Percentiles rank a stretch among this genome's conserved stretches.
phyloP scores from a whole-genome alignment of 2,113 vertebrate genomes.

The Ailurus styani region DNA sequence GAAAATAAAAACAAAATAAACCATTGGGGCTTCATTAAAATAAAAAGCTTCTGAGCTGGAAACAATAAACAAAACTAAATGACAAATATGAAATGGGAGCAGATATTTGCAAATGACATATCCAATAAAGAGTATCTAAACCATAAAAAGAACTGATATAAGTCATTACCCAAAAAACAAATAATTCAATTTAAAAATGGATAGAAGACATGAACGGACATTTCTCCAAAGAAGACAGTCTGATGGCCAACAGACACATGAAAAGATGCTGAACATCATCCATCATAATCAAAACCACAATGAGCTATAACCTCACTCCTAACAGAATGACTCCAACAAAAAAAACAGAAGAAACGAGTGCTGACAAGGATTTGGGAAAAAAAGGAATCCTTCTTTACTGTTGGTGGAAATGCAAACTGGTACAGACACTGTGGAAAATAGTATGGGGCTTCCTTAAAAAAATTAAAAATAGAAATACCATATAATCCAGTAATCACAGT shows the following conservation, averaged over 20 bases:
- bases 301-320: neutral
- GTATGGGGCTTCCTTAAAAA: neutral
- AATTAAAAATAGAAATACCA: neutral
- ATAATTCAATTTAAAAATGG: neutral
- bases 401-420: neutral
- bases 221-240: neutral
- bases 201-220: neutral
- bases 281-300: neutral
- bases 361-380: neutral
- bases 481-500: neutral
- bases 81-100: neutral
- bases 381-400: neutral
- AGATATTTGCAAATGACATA: neutral
- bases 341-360: neutral
- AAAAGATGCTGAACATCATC: neutral
- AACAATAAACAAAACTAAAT: neutral
- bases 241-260: neutral
- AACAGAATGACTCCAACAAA: neutral
- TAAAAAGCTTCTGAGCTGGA: neutral
- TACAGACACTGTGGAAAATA: too few species aligned
- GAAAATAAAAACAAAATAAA: neutral
- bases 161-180: neutral
- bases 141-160: neutral
- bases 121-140: neutral
- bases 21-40: neutral